Evolutionary conservation across 1,140 invertebrate species (phyloP).

Genomic region (Penaeus vannamei): DNA sequence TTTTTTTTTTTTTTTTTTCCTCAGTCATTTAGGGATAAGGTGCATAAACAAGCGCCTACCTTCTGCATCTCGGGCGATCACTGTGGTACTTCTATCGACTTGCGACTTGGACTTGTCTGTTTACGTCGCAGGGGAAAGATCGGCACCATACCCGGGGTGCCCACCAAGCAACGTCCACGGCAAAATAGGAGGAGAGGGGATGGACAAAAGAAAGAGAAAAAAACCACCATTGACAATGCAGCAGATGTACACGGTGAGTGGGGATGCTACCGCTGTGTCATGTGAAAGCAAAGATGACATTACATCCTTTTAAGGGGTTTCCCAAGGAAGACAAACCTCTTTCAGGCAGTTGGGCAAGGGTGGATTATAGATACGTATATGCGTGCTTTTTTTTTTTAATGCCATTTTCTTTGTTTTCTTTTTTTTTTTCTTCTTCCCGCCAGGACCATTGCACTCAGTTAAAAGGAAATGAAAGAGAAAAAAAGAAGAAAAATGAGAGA

Average conservation of each 20-base stretch:
- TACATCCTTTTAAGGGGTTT: conserved; percentile 42
- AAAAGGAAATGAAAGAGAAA: too few relatives aligned
- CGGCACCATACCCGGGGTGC: conserved; percentile 51
- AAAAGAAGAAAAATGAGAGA: too few relatives aligned
- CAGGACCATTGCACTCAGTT: too few relatives aligned
- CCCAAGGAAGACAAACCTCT: too few relatives aligned
- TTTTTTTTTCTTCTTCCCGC: too few relatives aligned
- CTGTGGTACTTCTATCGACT: conserved; percentile 92
- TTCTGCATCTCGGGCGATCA: conserved; percentile 94
- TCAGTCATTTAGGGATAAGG: conserved; percentile 54
- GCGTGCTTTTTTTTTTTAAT: too few relatives aligned
- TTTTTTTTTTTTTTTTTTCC: too few relatives aligned
- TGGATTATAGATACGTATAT: too few relatives aligned
- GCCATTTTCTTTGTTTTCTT: too few relatives aligned
- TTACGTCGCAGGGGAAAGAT: conserved; percentile 38
- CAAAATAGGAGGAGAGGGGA: conserved; percentile 62
- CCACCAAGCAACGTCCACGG: conserved; percentile 56
- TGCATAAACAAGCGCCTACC: conserved; percentile 76
- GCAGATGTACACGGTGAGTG: conserved; percentile 52
- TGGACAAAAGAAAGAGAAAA: conserved; percentile 58
- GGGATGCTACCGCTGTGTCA: conserved; percentile 57
- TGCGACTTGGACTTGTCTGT: conserved; percentile 86
- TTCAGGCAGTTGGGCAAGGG: too few relatives aligned
- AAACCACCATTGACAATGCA: conserved; percentile 61
- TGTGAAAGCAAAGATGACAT: conserved; percentile 39